phyloP scores from a whole-genome alignment of 1,140 invertebrate species.

The Parasteatoda tepidariorum region DNA sequence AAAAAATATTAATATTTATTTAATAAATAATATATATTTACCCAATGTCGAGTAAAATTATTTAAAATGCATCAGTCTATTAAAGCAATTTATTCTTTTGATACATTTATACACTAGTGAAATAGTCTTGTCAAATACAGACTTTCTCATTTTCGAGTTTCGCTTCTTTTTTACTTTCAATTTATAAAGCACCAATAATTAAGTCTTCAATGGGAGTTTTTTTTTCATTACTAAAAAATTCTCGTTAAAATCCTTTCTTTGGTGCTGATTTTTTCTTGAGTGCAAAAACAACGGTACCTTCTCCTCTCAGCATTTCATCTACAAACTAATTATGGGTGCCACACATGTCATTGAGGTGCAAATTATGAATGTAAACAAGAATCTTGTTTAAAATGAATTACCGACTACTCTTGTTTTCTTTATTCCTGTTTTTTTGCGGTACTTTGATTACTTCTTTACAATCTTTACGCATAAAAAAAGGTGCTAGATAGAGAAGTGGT shows the following conservation, averaged over 20 bases:
- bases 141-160: not conserved
- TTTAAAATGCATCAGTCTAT: no score
- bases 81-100: no score
- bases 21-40: no score
- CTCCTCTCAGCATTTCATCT: constrained; percentile 12
- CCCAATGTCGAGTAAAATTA: no score
- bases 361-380: constrained; percentile 58
- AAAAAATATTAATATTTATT: no score
- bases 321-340: constrained; percentile 42
- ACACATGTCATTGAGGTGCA: constrained; percentile 41
- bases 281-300: not conserved
- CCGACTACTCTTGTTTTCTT: constrained; percentile 2
- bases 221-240: not conserved
- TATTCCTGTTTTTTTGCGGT: constrained; percentile 1
- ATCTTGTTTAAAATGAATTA: constrained; percentile 57
- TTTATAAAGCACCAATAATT: constrained; percentile 37
- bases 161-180: constrained; percentile 11
- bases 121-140: not conserved
- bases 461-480: constrained; percentile 28
- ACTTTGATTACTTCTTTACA: constrained; percentile 59
- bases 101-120: not conserved
- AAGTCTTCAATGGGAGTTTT: constrained; percentile 24
- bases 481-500: constrained; percentile 22
- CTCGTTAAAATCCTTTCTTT: constrained; percentile 46
- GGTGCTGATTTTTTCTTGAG: constrained; percentile 7